Percentiles rank a stretch among this genome's conserved stretches.
phyloP scores from a whole-genome alignment of 1,140 invertebrate species.

The Dendrolimus punctatus region DNA sequence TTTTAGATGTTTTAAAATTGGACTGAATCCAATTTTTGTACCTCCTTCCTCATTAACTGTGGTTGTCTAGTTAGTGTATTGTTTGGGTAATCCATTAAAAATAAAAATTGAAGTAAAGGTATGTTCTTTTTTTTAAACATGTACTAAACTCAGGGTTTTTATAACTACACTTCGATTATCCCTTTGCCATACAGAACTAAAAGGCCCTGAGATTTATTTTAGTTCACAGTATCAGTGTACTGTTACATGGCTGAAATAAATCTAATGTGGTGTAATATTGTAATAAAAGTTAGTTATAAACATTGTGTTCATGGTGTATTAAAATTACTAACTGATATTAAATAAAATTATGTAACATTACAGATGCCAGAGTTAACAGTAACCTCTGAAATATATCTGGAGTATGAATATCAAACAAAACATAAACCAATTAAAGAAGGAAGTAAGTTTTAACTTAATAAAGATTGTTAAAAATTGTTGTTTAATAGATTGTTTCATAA shows the following conservation, averaged over 20 bases:
- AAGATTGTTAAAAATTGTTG: too few species aligned
- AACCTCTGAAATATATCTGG: conserved; percentile 66
- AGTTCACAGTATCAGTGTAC: too few species aligned
- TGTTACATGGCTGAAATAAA: background rate
- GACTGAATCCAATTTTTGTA: conserved; percentile 60
- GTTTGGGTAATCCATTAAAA: background rate
- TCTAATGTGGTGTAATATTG: background rate
- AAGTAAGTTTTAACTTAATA: conserved; percentile 38
- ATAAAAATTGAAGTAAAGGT: conserved; percentile 8
- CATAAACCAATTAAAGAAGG: conserved; percentile 43
- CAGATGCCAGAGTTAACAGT: conserved; percentile 67
- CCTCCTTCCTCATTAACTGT: conserved; percentile 32
- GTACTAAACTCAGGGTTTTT: too few species aligned
- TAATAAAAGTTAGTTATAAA: background rate
- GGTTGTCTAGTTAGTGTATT: conserved; percentile 4
- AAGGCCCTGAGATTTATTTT: too few species aligned
- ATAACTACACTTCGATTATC: too few species aligned
- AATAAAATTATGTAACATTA: conserved; percentile 17
- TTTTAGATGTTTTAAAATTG: conserved; percentile 66
- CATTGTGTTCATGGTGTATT: too few species aligned
- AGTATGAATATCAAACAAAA: conserved; percentile 63
- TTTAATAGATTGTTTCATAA: too few species aligned
- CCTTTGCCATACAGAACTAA: too few species aligned
- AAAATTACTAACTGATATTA: background rate
- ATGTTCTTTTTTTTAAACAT: conserved; percentile 1